Percentiles rank a stretch among this genome's conserved stretches.
Conservation (phyloP, 2,113 vertebrate species). For the Mormoops blainvillei region DNA sequence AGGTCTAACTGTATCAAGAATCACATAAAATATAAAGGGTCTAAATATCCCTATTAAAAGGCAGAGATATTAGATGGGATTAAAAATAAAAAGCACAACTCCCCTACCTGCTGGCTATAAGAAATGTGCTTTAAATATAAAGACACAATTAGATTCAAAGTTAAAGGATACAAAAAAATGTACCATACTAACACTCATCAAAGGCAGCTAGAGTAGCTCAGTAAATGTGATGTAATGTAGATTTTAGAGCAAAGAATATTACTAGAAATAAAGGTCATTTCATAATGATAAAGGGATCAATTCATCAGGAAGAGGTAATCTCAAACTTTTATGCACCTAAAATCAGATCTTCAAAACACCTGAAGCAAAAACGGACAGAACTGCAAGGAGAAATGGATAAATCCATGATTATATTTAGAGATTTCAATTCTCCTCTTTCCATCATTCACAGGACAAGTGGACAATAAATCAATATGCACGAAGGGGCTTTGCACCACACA, state of each 20-base stretch:
- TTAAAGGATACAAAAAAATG: neutral
- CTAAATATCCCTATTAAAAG: neutral
- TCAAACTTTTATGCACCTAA: neutral
- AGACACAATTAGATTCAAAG: neutral
- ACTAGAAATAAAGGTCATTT: neutral
- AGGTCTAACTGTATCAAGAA: neutral
- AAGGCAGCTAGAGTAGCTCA: neutral
- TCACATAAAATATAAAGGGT: neutral
- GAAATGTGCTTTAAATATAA: constrained; percentile 3
- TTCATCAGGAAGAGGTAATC: neutral
- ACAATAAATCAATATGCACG: neutral
- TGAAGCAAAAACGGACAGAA: neutral
- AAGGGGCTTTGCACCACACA: neutral
- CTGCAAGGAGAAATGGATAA: neutral
- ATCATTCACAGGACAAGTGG: neutral
- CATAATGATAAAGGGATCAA: neutral
- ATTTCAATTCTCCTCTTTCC: neutral
- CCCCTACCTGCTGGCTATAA: neutral
- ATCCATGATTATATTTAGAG: neutral
- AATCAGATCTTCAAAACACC: constrained; percentile 22
- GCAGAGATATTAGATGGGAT: neutral
- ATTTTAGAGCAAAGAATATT: neutral
- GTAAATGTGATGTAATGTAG: neutral
- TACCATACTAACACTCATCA: neutral
- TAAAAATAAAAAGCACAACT: constrained; percentile 23